These are phyloP conservation scores for Lepetodrilus schrolli DNA, from an alignment of 2,888 invertebrate genomes.

Conservation along the genomic window DNA sequence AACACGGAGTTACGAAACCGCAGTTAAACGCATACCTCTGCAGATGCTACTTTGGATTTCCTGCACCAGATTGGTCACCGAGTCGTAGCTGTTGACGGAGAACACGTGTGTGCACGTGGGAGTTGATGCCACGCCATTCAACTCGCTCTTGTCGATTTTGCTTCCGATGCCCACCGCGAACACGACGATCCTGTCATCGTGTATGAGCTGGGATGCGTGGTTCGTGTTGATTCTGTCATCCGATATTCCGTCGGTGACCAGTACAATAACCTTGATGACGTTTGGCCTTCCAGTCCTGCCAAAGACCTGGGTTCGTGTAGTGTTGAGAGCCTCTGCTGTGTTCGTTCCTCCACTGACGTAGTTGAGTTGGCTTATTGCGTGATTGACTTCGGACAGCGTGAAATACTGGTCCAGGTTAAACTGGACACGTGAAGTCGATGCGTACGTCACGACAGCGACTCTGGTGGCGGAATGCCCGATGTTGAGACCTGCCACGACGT, in stretches of 20 bases:
- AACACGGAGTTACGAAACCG: too few relatives aligned
- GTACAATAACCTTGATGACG: conserved; percentile 44
- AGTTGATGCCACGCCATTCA: conserved; percentile 48
- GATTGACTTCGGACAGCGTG: conserved; percentile 35
- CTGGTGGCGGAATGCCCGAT: conserved; percentile 67
- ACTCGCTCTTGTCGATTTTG: conserved; percentile 40
- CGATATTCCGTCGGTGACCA: conserved; percentile 55
- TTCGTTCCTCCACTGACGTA: conserved; percentile 50
- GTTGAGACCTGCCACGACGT: conserved; percentile 69
- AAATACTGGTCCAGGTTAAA: conserved; percentile 31
- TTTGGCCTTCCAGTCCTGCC: conserved; percentile 10
- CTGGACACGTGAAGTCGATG: conserved; percentile 63
- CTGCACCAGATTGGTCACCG: conserved; percentile 54
- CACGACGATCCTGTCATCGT: conserved; percentile 42
- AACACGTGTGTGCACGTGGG: conserved; percentile 58
- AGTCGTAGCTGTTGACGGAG: conserved; percentile 46
- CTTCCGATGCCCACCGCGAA: conserved; percentile 60
- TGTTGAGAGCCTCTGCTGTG: conserved; percentile 50
- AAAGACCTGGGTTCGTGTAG: conserved; percentile 46
- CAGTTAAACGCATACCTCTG: conserved; percentile 44
- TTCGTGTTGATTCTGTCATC: conserved; percentile 47
- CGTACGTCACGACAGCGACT: conserved; percentile 73
- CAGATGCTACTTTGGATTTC: conserved; percentile 60
- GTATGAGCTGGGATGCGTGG: conserved; percentile 45
- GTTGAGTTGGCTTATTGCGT: conserved; percentile 40